Evolutionary conservation across 2,797 vertebrate genomes (phyloP), one percentile per base, ranked within the genome.

Genomic region (Tokudaia muenninki): DNA sequence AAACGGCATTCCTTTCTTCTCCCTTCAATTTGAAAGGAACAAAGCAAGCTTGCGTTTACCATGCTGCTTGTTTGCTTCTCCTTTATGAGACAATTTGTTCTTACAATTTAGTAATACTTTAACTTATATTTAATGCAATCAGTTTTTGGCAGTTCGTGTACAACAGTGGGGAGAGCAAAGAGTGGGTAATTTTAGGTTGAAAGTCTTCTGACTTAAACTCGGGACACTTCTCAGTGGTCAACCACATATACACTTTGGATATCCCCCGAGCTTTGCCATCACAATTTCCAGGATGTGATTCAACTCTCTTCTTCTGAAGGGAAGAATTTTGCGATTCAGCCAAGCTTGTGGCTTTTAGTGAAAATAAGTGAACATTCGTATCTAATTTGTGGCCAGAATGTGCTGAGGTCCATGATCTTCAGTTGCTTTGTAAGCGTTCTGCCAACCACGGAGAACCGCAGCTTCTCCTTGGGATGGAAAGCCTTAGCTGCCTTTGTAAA

Each of bases 311-410:
- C 97, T 59, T 92, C 70, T 92, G 97, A 95, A 97, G 91, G 65
- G 92, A 98, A 92, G 95, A 93, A 95, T 98, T 97, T 97, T 98
- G 98, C 93, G 97, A 94, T 37, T 9, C 55, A 91, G 90, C 97
- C 95, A 97, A 94, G 12, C 87, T 95, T 95, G 98, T 95, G 98
- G 98, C 96, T 99, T 98, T 96, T 82, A 98, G 95, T 92, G 37
- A 98, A 98, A 98, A 95, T 94, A 95, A 81, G 90, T 90, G 89
- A 97, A 88, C 96, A 92, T 98, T 98, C 70, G 3, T 97, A 97
- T 98, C 96, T 98, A 98, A 98, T 98, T 98, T 98, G 98, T 98
- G 98, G 98, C 93, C 72, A 97, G 95, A 98, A 98, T 98, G 82
- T 50, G 98, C 98, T 98, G 98, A 99, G 98, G 97, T 90, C 90